These are phyloP conservation scores for Mythimna albipuncta DNA, from an alignment of 2,888 invertebrate genomes.

Conservation along the genomic window DNA sequence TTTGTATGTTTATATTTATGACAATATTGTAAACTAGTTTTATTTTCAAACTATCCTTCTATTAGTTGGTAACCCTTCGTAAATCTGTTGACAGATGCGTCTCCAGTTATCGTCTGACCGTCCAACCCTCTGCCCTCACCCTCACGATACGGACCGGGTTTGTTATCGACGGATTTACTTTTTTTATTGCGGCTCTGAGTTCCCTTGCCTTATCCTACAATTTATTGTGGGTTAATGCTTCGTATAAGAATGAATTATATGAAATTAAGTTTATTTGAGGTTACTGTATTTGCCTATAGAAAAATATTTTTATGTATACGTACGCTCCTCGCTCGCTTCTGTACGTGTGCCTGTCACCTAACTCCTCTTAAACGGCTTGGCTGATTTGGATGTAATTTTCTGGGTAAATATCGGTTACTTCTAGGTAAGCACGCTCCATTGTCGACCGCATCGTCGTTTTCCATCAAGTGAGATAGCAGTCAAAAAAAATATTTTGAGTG, in stretches of 20 bases:
- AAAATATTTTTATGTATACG: neutral
- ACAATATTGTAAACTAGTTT: constrained; percentile 7
- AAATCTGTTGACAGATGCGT: constrained; percentile 72
- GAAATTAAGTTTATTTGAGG: constrained; percentile 21
- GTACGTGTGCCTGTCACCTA: too few species aligned
- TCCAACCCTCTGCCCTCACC: constrained; percentile 60
- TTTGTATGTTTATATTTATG: neutral
- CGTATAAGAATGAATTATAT: constrained; percentile 46
- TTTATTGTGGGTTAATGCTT: constrained; percentile 55
- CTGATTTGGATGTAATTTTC: too few species aligned
- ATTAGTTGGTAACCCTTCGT: constrained; percentile 62
- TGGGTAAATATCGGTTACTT: too few species aligned
- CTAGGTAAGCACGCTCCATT: too few species aligned
- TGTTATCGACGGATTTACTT: constrained; percentile 68
- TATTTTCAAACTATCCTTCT: constrained; percentile 32
- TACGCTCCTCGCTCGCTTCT: too few species aligned
- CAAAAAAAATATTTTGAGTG: too few species aligned
- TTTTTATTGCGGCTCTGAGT: constrained; percentile 61
- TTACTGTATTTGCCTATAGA: neutral
- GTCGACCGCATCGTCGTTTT: too few species aligned
- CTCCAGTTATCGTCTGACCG: constrained; percentile 74
- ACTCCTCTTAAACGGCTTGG: too few species aligned
- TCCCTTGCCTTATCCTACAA: constrained; percentile 58
- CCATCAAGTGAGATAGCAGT: too few species aligned
- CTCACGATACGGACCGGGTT: constrained; percentile 55